These are phyloP conservation scores for Bombus balteatus DNA, from an alignment of 1,140 invertebrate genomes.

Conservation along the genomic window DNA sequence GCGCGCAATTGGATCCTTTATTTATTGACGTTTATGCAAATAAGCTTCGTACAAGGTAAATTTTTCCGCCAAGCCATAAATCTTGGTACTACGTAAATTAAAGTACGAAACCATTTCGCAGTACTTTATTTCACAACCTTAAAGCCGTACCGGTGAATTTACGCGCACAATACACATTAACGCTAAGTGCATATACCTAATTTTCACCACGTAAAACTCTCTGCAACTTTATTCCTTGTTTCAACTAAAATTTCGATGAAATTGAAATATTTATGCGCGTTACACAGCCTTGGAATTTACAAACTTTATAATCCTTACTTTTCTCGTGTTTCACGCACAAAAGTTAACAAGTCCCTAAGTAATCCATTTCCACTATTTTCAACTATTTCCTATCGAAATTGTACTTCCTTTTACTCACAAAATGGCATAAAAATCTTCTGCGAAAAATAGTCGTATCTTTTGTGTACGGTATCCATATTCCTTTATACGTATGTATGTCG, in stretches of 20 bases:
- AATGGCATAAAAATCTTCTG: too few species aligned
- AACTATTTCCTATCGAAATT: neutral
- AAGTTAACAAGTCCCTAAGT: neutral
- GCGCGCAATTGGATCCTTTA: neutral
- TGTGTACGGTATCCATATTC: too few species aligned
- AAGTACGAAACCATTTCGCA: neutral
- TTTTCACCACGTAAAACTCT: neutral
- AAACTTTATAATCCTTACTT: neutral
- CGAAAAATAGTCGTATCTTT: too few species aligned
- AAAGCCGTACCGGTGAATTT: neutral
- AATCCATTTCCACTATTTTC: neutral
- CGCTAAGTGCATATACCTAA: slow-evolving; percentile 1
- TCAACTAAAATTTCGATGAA: neutral
- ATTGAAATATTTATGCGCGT: neutral
- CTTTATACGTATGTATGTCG: too few species aligned
- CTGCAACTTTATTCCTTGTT: neutral
- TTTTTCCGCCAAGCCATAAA: neutral
- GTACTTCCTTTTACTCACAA: too few species aligned
- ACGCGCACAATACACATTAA: neutral
- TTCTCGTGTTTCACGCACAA: neutral
- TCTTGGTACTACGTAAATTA: neutral
- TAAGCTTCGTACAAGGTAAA: neutral
- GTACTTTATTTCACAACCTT: neutral
- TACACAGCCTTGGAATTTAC: neutral
- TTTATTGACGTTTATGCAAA: neutral